Percentiles rank a stretch among this genome's conserved stretches.
These are phyloP conservation scores for Nannospalax galili DNA, from an alignment of 2,113 vertebrate species.

Conservation along the genomic window DNA sequence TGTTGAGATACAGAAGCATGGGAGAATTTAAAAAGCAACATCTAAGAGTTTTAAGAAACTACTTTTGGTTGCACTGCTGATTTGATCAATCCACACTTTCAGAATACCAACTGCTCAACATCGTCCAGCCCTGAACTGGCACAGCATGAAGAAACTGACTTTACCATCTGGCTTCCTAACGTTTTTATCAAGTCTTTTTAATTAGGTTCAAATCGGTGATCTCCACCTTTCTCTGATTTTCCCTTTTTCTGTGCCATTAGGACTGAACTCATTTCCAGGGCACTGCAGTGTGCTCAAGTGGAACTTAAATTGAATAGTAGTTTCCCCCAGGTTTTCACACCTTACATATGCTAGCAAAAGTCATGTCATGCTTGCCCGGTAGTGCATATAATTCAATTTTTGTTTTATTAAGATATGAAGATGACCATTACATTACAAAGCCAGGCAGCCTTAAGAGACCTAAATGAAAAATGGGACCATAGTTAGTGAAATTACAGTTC, in stretches of 20 bases:
- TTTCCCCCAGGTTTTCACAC: conserved; percentile 83
- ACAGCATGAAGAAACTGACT: conserved; percentile 83
- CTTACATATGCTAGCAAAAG: conserved; percentile 84
- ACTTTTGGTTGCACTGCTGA: conserved; percentile 68
- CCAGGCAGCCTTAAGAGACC: conserved; percentile 65
- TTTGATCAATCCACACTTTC: conserved; percentile 82
- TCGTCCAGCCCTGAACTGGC: conserved; percentile 75
- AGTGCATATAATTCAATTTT: conserved; percentile 87
- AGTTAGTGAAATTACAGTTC: conserved; percentile 72
- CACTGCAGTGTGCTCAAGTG: conserved; percentile 78
- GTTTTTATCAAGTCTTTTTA: conserved; percentile 86
- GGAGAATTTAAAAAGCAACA: conserved; percentile 67
- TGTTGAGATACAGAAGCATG: conserved; percentile 54
- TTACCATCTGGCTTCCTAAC: conserved; percentile 84
- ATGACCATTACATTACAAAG: conserved; percentile 81
- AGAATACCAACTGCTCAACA: conserved; percentile 84
- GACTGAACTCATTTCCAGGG: conserved; percentile 79
- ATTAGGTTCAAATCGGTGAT: conserved; percentile 87
- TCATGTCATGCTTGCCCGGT: conserved; percentile 81
- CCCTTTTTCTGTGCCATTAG: conserved; percentile 75
- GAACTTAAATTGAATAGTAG: conserved; percentile 82
- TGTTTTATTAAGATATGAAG: conserved; percentile 87
- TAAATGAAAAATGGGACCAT: conserved; percentile 65
- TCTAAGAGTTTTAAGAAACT: conserved; percentile 66
- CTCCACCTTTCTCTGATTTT: conserved; percentile 82